Evolutionary conservation across 2,113 vertebrate genomes (phyloP).

Genomic region (Lanius ludovicianus): DNA sequence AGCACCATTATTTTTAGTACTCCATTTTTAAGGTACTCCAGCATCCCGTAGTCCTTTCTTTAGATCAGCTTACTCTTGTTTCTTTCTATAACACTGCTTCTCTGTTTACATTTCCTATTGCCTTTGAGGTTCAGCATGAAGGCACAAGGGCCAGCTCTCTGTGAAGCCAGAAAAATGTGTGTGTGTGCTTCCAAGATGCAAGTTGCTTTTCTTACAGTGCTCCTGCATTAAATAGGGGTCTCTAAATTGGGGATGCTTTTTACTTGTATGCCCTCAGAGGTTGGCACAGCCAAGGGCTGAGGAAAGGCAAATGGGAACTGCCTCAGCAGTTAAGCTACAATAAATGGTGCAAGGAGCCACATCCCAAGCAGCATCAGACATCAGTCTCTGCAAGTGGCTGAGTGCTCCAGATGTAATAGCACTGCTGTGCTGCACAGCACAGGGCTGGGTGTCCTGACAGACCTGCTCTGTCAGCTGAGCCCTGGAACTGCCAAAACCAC

Average conservation of each 20-base stretch:
- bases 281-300: background rate
- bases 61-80: background rate
- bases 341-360: background rate
- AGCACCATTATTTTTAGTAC: background rate
- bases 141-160: background rate
- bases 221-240: background rate
- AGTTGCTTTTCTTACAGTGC: background rate
- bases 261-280: background rate
- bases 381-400: fast-evolving
- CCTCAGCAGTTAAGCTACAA: background rate
- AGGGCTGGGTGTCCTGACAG: background rate
- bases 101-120: background rate
- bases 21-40: background rate
- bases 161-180: background rate
- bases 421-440: background rate
- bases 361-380: background rate
- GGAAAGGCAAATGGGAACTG: background rate
- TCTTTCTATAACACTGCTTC: background rate
- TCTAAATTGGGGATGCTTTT: background rate
- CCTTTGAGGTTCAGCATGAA: background rate
- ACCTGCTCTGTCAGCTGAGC: background rate
- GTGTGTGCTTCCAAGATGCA: background rate
- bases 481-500: background rate
- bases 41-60: background rate
- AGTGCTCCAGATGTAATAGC: background rate